These are phyloP conservation scores for Magallana nippona DNA, from an alignment of 2,888 invertebrate species.

Conservation along the genomic window DNA sequence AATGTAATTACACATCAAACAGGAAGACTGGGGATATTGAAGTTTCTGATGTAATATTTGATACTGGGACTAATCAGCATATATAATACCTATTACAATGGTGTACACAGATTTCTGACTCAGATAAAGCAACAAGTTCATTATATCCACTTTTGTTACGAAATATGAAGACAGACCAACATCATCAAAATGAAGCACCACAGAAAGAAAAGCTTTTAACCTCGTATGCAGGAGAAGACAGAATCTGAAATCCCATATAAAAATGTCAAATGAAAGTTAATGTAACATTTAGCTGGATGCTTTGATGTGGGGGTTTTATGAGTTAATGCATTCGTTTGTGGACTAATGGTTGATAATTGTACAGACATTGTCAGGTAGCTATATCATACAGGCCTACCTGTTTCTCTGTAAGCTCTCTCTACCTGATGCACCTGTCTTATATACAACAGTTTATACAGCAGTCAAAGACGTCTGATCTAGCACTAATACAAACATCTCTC, in stretches of 20 bases:
- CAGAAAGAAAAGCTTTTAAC: constrained; percentile 15
- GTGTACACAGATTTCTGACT: not conserved
- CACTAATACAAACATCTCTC: too few relatives aligned
- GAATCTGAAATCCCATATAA: constrained; percentile 2
- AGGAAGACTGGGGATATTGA: not conserved
- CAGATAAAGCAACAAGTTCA: not conserved
- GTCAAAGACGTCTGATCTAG: too few relatives aligned
- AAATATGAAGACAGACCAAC: not conserved
- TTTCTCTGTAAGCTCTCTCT: too few relatives aligned
- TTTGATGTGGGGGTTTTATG: constrained; percentile 28
- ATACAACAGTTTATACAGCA: too few relatives aligned
- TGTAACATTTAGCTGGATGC: constrained; percentile 11
- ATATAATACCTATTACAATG: not conserved
- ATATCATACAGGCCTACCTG: too few relatives aligned
- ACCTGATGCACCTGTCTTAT: too few relatives aligned
- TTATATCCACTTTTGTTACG: not conserved
- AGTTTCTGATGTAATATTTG: not conserved
- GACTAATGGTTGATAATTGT: not conserved
- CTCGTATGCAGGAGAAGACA: not conserved
- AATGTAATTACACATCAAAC: not conserved
- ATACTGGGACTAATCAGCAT: not conserved
- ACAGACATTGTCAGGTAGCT: too few relatives aligned
- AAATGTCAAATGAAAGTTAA: constrained; percentile 33
- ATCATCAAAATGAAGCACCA: not conserved
- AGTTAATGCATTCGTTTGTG: constrained; percentile 1